phyloP scores from a whole-genome alignment of 2,888 invertebrate species.

The Luperina nickerlii region DNA sequence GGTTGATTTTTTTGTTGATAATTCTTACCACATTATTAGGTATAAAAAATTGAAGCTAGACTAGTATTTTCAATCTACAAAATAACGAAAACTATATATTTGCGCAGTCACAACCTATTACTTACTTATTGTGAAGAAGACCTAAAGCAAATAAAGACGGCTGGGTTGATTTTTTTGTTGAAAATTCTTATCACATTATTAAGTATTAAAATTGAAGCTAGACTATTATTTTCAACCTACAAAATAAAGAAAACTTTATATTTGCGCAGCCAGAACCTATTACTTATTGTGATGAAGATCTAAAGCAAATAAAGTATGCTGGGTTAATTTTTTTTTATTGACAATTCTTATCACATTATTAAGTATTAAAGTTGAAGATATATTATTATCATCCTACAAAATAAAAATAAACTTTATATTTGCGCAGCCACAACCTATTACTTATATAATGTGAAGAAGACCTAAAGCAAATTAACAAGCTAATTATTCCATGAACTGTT shows the following conservation, averaged over 20 bases:
- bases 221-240: neutral
- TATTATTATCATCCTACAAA: neutral
- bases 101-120: neutral
- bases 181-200: neutral
- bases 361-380: neutral
- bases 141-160: neutral
- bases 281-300: slow-evolving; percentile 3
- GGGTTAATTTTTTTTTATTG: no score
- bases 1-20: neutral
- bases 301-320: neutral
- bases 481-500: no score
- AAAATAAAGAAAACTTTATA: neutral
- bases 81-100: neutral
- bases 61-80: neutral
- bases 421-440: neutral
- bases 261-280: neutral
- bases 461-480: neutral
- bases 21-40: neutral
- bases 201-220: neutral
- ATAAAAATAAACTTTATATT: neutral
- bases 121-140: slow-evolving; percentile 9
- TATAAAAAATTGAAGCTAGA: neutral
- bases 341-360: no score
- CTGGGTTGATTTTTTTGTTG: neutral
- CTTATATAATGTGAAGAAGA: slow-evolving; percentile 8